phyloP scores from a whole-genome alignment of 2,113 vertebrate genomes.

The Cricetomys ansorgei region DNA sequence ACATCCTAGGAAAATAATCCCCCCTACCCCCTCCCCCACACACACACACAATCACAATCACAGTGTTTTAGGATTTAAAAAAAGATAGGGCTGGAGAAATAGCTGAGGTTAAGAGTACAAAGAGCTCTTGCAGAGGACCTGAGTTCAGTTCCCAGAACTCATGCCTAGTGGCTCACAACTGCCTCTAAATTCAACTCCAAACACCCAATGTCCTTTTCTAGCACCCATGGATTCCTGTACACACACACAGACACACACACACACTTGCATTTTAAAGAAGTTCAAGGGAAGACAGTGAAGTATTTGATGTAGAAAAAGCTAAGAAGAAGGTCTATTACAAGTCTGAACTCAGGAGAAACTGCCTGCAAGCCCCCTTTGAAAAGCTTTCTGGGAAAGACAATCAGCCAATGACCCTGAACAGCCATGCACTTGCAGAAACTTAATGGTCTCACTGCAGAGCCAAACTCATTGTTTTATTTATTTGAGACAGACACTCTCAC shows the following conservation, averaged over 20 bases:
- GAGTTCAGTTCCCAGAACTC: neutral
- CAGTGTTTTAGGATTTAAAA: neutral
- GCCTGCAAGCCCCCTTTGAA: neutral
- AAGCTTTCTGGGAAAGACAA: neutral
- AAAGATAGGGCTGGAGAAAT: neutral
- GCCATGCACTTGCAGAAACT: neutral
- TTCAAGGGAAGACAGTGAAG: conserved; percentile 16
- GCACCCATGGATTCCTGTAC: neutral
- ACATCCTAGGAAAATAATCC: conserved; percentile 9
- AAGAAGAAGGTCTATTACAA: neutral
- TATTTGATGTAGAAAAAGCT: neutral
- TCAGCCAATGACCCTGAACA: neutral
- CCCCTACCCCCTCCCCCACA: neutral
- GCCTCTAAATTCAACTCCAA: neutral
- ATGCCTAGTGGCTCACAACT: neutral
- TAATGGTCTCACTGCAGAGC: neutral
- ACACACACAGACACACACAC: neutral
- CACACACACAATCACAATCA: neutral
- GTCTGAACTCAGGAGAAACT: neutral
- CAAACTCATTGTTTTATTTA: neutral
- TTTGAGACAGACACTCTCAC: neutral
- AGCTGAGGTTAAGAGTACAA: neutral
- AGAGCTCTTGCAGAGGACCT: neutral
- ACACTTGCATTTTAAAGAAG: conserved; percentile 44
- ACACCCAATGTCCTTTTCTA: neutral